Percentiles rank a stretch among this genome's conserved stretches.
Conservation (phyloP, 2,113 vertebrate species). For the Corvus moneduloides region DNA sequence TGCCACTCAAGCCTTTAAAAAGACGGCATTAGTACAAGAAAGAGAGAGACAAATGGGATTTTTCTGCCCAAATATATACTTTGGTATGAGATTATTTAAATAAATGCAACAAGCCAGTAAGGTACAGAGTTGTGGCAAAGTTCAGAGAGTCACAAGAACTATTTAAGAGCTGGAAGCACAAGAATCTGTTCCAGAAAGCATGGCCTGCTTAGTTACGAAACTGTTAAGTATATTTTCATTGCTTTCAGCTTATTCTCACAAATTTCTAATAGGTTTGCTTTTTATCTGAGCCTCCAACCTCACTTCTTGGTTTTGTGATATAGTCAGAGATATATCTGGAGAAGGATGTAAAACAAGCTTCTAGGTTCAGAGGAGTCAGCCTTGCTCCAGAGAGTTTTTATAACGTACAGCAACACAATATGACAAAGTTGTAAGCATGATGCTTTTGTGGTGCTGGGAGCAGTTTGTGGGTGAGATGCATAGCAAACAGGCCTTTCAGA, state of each 20-base stretch:
- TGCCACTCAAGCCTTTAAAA: background rate
- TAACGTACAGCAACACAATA: background rate
- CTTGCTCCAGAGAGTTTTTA: background rate
- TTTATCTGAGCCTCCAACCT: background rate
- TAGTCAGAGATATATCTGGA: background rate
- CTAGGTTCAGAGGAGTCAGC: background rate
- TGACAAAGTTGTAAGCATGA: background rate
- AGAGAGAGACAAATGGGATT: background rate
- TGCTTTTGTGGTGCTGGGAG: background rate
- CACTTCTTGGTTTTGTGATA: background rate
- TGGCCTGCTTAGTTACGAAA: background rate
- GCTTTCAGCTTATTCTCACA: background rate
- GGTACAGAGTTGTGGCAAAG: background rate
- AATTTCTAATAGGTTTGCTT: background rate
- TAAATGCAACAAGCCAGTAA: background rate
- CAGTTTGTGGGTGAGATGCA: accelerated
- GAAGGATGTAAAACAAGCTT: background rate
- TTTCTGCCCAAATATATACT: background rate
- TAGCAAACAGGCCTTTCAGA: background rate
- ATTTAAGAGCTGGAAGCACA: background rate
- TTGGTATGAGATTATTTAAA: background rate
- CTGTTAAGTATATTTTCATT: background rate
- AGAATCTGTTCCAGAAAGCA: background rate
- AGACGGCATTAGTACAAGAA: background rate
- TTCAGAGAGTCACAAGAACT: background rate